Evolutionary conservation across 2,888 invertebrate species (phyloP), one percentile per base, ranked within the genome.

Genomic region (Frankliniella fusca): DNA sequence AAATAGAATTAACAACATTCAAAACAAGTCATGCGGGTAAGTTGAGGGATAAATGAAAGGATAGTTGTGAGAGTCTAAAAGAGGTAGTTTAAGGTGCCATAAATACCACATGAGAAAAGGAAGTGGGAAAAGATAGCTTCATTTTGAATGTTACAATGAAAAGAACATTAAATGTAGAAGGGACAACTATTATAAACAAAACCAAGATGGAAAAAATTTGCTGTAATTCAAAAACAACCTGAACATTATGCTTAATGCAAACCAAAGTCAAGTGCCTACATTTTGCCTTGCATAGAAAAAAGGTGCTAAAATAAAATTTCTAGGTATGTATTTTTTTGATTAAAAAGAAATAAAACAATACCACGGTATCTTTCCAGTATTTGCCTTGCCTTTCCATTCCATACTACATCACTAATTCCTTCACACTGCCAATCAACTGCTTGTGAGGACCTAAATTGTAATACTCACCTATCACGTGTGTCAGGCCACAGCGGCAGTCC

Each of bases 401-500:
- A 76, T 27, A 8, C 70, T 76, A 76, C 27, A 27, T 76, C 27
- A 2, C 2, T 1, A 76, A 76, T 76, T 70, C n/a, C 23, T 5
- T 70, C 18, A 61, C 10, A 76, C 12, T 76, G 70, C 27, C 12
- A 27, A 76, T 23, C 10, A 61, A 76, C 27, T 23, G 11, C 23
- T 12, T 76, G 70, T 76, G 70, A 27, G 70, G 23, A 76, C 23
- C 70, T 76, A 76, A 2, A 76, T 27, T 76, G 70, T 23, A 76
- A 81, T 84, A 85, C 85, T 84, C 84, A 85, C 85, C 85, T 84
- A 81, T 84, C 84, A 84, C 84, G 84, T 82, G 84, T 83, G 81
- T 85, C 85, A 28, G 85, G 84, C 84, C 85, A 85, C 84, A 84
- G 85, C 84, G 85, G 85, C 84, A 84, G 84, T 85, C 85, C 85